phyloP scores from a whole-genome alignment of 2,888 invertebrate species.

The Eustalomyia histrio region DNA sequence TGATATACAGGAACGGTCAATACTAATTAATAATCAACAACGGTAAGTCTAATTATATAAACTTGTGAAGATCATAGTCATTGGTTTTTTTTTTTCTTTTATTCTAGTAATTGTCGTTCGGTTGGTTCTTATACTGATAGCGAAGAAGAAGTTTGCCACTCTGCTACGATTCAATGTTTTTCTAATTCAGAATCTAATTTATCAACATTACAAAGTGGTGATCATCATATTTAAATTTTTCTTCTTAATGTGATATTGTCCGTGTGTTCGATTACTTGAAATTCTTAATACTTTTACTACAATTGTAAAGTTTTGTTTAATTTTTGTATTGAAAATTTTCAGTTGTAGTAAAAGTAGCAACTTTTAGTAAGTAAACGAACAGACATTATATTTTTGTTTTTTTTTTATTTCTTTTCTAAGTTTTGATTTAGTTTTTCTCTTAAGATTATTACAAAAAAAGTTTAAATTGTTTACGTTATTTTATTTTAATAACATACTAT shows the following conservation, averaged over 20 bases:
- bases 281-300: no score
- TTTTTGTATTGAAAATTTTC: no score
- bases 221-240: conserved; percentile 54
- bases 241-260: conserved; percentile 59
- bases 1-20: conserved; percentile 42
- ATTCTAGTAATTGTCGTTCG: conserved; percentile 74
- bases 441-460: conserved; percentile 11
- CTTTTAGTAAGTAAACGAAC: no score
- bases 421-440: conserved; percentile 26
- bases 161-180: conserved; percentile 69
- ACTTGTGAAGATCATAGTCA: no score
- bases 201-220: conserved; percentile 61
- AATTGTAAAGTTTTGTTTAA: no score
- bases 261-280: no score
- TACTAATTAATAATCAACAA: conserved; percentile 52
- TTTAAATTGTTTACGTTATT: conserved; percentile 46
- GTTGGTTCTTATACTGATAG: conserved; percentile 77
- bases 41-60: conserved; percentile 29
- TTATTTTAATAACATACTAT: conserved; percentile 32
- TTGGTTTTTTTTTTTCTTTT: no score
- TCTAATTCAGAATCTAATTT: conserved; percentile 76
- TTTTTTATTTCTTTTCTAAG: conserved; percentile 44
- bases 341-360: no score
- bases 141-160: conserved; percentile 70
- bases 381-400: no score